Evolutionary conservation across 2,797 vertebrate genomes (phyloP).

Genomic region (Tragopan temminckii): DNA sequence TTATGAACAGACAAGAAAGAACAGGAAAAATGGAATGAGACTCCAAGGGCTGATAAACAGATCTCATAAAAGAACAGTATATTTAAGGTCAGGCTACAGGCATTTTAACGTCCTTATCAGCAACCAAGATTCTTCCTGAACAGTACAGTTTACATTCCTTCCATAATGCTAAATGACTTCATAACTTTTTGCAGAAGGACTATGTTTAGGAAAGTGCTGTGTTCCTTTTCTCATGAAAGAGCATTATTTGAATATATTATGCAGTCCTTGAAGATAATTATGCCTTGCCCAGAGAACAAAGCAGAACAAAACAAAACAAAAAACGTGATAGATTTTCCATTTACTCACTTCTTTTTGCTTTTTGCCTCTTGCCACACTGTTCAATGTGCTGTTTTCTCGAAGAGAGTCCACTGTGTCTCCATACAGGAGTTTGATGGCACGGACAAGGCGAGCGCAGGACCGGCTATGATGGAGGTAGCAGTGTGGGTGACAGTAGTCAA

Average conservation of each 20-base stretch:
- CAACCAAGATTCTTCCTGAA: neutral
- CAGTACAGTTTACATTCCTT: neutral
- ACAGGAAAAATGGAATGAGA: neutral
- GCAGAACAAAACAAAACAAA: neutral
- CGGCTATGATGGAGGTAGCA: conserved; percentile 98
- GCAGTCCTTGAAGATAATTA: neutral
- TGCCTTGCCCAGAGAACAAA: accelerated
- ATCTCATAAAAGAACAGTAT: neutral
- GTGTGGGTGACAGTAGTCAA: conserved; percentile 97
- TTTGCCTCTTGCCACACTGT: conserved; percentile 87
- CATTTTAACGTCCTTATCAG: neutral
- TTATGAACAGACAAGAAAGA: neutral
- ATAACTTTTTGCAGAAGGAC: neutral
- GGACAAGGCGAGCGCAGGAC: conserved; percentile 95
- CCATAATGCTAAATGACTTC: neutral
- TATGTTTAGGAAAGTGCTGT: neutral
- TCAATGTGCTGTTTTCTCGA: conserved; percentile 84
- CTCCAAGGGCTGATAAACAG: neutral
- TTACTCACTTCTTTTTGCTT: conserved; percentile 93
- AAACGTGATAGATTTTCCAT: neutral
- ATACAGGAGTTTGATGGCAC: conserved; percentile 96
- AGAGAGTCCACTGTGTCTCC: conserved; percentile 94
- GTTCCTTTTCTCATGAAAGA: neutral
- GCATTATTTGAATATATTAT: accelerated
- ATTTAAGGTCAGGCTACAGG: neutral